A percentile compares a stretch with the other conserved stretches of the same genome.
phyloP scores from a whole-genome alignment of 2,113 vertebrate species.

The Todiramphus saurophagus region DNA sequence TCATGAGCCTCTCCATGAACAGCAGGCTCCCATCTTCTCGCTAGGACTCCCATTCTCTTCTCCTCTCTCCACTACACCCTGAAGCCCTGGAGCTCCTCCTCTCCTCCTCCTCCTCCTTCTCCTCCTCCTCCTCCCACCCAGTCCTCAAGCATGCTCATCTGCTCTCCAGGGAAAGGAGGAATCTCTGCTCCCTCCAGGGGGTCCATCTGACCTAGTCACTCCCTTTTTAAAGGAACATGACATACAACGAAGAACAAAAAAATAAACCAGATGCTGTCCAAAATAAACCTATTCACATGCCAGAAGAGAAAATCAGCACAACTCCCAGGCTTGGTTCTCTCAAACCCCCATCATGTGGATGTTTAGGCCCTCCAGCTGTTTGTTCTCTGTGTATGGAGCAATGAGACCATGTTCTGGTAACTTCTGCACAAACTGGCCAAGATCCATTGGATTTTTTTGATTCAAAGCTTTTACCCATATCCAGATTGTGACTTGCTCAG shows the following conservation, averaged over 20 bases:
- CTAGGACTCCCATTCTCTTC: not conserved
- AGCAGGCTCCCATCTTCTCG: constrained; percentile 50
- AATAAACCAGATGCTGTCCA: constrained; percentile 61
- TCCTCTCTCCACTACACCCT: not conserved
- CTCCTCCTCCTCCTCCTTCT: not conserved
- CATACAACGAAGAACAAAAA: constrained; percentile 25
- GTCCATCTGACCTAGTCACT: constrained; percentile 61
- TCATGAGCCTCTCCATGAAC: constrained; percentile 17
- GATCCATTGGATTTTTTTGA: constrained; percentile 27
- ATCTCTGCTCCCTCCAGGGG: constrained; percentile 56
- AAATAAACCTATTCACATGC: constrained; percentile 58
- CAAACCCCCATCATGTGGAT: not conserved
- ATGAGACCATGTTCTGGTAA: constrained; percentile 14
- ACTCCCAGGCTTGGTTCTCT: constrained; percentile 42
- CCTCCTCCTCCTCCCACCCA: constrained; percentile 18
- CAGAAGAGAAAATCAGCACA: constrained; percentile 55
- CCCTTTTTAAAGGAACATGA: constrained; percentile 50
- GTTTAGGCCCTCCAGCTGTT: constrained; percentile 51
- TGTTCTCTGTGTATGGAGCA: constrained; percentile 29
- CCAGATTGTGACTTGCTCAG: constrained; percentile 30
- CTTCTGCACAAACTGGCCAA: constrained; percentile 35
- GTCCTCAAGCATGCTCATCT: constrained; percentile 56
- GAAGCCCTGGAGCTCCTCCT: not conserved
- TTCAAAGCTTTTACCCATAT: constrained; percentile 40
- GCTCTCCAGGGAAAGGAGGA: constrained; percentile 65